Evolutionary conservation across 2,888 invertebrate genomes (phyloP).

Genomic region (Chymomyza amoena): DNA sequence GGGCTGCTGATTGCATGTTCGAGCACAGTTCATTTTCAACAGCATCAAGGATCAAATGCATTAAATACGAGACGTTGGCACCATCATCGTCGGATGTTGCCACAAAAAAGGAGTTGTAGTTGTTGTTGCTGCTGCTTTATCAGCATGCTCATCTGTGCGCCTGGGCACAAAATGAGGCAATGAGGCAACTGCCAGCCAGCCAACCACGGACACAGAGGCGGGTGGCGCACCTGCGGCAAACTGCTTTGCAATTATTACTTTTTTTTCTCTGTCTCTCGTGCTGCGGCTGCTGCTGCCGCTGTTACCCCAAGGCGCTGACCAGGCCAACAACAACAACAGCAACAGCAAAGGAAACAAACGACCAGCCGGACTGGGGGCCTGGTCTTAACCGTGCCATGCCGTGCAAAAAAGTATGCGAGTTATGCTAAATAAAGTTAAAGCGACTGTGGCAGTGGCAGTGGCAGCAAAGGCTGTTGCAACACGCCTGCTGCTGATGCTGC

Average conservation of each 20-base stretch:
- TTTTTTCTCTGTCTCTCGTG: slow-evolving; percentile 32
- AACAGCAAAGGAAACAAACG: slow-evolving; percentile 28
- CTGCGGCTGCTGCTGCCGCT: slow-evolving; percentile 25
- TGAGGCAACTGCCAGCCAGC: slow-evolving; percentile 40
- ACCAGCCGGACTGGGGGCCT: background rate
- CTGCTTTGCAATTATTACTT: slow-evolving; percentile 72
- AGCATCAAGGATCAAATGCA: slow-evolving; percentile 73
- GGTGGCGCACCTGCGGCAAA: slow-evolving; percentile 71
- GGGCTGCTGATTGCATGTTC: slow-evolving; percentile 72
- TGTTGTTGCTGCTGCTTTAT: slow-evolving; percentile 56
- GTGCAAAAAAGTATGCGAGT: slow-evolving; percentile 15
- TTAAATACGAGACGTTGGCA: slow-evolving; percentile 67
- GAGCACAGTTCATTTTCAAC: slow-evolving; percentile 73
- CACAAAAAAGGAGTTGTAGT: slow-evolving; percentile 19
- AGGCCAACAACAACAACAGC: background rate
- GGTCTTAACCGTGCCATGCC: background rate
- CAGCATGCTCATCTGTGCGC: slow-evolving; percentile 65
- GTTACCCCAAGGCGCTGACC: slow-evolving; percentile 39
- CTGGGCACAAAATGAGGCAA: slow-evolving; percentile 15
- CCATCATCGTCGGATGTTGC: slow-evolving; percentile 48
- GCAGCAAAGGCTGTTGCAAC: background rate
- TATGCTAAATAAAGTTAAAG: slow-evolving; percentile 28
- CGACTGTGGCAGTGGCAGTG: background rate
- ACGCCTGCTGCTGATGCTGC: slow-evolving; percentile 22
- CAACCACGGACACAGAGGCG: slow-evolving; percentile 44